A percentile compares a stretch with the other conserved stretches of the same genome.
Conservation (phyloP, 2,888 invertebrate species). For the Drosophila differens region DNA sequence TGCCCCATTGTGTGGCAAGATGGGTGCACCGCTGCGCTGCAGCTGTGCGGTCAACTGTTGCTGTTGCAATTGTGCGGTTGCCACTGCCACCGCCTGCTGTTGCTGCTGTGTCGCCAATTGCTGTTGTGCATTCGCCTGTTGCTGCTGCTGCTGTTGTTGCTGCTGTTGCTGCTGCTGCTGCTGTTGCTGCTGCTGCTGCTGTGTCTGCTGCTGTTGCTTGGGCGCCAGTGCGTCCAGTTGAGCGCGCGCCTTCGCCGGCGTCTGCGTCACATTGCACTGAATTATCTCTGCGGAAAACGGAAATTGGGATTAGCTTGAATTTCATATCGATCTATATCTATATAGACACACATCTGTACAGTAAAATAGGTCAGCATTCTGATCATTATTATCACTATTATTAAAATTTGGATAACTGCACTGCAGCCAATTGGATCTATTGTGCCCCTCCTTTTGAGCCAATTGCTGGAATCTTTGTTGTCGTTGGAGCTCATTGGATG, state of each 20-base stretch:
- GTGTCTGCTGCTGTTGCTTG: conserved; percentile 75
- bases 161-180: conserved; percentile 56
- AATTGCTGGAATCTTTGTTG: too few species aligned
- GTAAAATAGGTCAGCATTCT: background rate
- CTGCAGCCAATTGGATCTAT: too few species aligned
- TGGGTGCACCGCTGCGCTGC: conserved; percentile 85
- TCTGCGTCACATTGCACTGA: conserved; percentile 84
- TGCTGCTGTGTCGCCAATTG: conserved; percentile 44
- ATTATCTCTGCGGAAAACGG: conserved; percentile 80
- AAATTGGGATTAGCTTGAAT: background rate
- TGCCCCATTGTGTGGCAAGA: conserved; percentile 87
- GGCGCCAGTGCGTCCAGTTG: conserved; percentile 86
- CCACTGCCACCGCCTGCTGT: conserved; percentile 74
- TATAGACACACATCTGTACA: background rate
- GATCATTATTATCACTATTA: too few species aligned
- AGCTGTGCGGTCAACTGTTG: conserved; percentile 68
- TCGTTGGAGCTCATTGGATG: too few species aligned
- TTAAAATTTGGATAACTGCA: too few species aligned
- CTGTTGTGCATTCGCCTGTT: conserved; percentile 59
- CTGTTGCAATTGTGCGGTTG: conserved; percentile 58
- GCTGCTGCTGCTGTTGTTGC: conserved; percentile 63
- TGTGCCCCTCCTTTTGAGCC: too few species aligned
- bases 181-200: conserved; percentile 57
- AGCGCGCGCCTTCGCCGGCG: conserved; percentile 86
- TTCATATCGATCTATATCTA: background rate